Evolutionary conservation across 1,140 invertebrate genomes (phyloP).

Genomic region (Mesaphorura yosii): DNA sequence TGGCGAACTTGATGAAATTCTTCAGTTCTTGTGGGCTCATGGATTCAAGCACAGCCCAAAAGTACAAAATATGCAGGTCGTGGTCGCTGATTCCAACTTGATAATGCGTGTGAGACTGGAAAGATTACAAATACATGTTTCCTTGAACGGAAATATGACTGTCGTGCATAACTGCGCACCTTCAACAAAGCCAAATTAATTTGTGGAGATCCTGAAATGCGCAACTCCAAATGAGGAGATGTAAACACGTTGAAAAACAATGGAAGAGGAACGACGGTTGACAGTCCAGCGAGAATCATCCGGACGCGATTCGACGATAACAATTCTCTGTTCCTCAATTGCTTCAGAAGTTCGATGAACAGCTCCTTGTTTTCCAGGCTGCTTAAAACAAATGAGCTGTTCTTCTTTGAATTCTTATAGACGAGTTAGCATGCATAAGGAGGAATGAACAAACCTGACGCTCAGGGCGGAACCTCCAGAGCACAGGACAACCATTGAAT

Average conservation of each 20-base stretch:
- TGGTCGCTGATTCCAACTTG: conserved; percentile 39
- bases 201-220: conserved; percentile 37
- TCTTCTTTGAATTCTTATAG: no score
- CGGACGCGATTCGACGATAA: conserved; percentile 30
- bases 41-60: conserved; percentile 38
- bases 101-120: conserved; percentile 39
- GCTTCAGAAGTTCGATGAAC: conserved; percentile 35
- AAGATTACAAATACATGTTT: conserved; percentile 30
- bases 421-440: neutral
- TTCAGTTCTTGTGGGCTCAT: conserved; percentile 37
- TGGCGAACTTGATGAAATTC: conserved; percentile 39
- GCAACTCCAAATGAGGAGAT: conserved; percentile 35
- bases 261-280: conserved; percentile 36
- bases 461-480: conserved; percentile 32
- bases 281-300: conserved; percentile 35
- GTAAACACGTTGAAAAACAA: conserved; percentile 34
- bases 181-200: conserved; percentile 38
- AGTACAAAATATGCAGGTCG: conserved; percentile 38
- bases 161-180: no score
- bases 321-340: conserved; percentile 35
- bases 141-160: conserved; percentile 11
- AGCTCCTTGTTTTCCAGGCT: conserved; percentile 34
- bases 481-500: conserved; percentile 35
- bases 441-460: conserved; percentile 23
- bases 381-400: no score